Evolutionary conservation across 2,113 vertebrate genomes (phyloP), one percentile per base, ranked within the genome.

Genomic region (Oxyruncus cristatus): DNA sequence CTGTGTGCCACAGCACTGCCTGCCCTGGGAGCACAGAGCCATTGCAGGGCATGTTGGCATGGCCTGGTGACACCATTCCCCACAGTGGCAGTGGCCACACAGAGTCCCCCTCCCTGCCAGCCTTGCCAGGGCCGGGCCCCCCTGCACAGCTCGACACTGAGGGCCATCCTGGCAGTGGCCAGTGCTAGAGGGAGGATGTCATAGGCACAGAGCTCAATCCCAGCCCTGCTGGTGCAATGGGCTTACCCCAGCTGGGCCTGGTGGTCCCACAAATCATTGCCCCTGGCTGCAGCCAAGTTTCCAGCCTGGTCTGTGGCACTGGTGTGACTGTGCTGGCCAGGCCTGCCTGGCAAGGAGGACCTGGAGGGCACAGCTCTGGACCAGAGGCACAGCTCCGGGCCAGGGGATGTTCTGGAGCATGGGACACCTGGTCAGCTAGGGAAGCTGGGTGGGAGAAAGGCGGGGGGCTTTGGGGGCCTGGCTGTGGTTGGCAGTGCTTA

Each of bases 101-200:
- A 16, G 3, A 15, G 39, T 12, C 18, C 21, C n/a, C 11, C 24
- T 59, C 27, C 21, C 7, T 10, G 24, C 52, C 17, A 8, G 62
- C 47, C 14, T 8, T 26, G 12, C 18, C 59, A 5, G 37, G 52
- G 32, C 66, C 2, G 1, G 74, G 59, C 12, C 16, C 39, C 50
- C 18, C 18, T 0, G 11, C 70, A 18, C 17, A 7, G 62, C 47
- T 12, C 4, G 7, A 2, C n/a, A 17, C n/a, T 1, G 2, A 26
- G 71, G 27, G 30, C 2, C 0, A 3, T 11, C 26, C 49, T 44
- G 73, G 46, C 68, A 37, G 42, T 4, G 19, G 41, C 88, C 0
- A 1, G 4, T 0, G 2, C 53, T 0, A 1, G 20, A 0, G 0
- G 41, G 71, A 39, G 59, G 59, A 2, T 44, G 61, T 14, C 33